Evolutionary conservation across 2,888 invertebrate species (phyloP).

Genomic region (Podabrus alpinus): DNA sequence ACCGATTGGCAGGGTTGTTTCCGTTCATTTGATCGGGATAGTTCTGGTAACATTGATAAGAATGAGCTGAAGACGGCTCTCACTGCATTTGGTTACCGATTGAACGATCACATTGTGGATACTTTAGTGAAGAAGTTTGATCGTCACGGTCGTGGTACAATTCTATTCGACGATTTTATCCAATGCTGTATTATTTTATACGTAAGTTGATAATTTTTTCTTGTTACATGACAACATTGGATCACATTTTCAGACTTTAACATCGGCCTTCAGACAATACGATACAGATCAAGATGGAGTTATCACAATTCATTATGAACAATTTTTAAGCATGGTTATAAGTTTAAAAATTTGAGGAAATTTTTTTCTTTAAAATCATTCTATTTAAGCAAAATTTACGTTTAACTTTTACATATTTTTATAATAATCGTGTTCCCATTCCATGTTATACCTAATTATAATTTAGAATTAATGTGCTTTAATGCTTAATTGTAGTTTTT

Average conservation of each 20-base stretch:
- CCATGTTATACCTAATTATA: not conserved
- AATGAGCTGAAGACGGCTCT: conserved; percentile 90
- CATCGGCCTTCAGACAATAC: conserved; percentile 82
- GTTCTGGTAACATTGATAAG: conserved; percentile 89
- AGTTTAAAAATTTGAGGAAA: conserved; percentile 68
- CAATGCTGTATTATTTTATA: conserved; percentile 93
- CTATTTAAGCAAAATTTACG: not conserved
- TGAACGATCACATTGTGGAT: conserved; percentile 81
- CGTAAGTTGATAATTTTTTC: conserved; percentile 64
- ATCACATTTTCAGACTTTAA: conserved; percentile 77
- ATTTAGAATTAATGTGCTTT: not conserved
- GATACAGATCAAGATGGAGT: conserved; percentile 93
- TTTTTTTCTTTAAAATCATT: not conserved
- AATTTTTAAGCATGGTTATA: conserved; percentile 91
- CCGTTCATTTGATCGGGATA: conserved; percentile 90
- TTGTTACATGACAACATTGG: not conserved
- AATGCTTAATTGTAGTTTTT: not conserved
- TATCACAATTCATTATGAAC: conserved; percentile 93
- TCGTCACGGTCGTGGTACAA: conserved; percentile 84
- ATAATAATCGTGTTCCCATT: not conserved
- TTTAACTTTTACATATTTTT: conserved; percentile 1
- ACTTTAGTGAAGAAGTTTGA: conserved; percentile 92
- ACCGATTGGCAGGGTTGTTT: conserved; percentile 98
- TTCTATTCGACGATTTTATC: conserved; percentile 98
- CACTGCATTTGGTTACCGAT: conserved; percentile 84